Evolutionary conservation across 2,113 vertebrate species (phyloP).

Genomic region (Rynchops niger): DNA sequence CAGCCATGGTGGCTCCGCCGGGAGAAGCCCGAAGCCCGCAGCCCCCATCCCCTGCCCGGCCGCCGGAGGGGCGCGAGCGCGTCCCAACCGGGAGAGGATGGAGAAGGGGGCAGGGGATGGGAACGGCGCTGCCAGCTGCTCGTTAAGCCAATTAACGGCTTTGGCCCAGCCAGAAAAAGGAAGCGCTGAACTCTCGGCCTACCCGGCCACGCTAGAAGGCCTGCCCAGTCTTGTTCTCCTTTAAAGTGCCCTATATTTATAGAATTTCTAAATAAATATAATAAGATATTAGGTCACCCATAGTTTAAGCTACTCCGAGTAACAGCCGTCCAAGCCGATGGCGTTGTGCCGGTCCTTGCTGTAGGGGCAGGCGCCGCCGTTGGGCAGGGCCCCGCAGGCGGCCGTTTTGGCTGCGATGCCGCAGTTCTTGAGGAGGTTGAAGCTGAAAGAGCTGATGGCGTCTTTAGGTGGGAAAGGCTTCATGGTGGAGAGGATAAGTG

Average conservation of each 20-base stretch:
- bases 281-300: constrained; percentile 78
- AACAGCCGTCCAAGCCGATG: constrained; percentile 89
- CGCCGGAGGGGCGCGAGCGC: fast-evolving
- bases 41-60: background rate
- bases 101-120: background rate
- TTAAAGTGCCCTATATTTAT: constrained; percentile 84
- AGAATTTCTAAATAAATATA: constrained; percentile 85
- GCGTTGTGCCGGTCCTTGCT: constrained; percentile 79
- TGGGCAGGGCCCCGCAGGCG: constrained; percentile 80
- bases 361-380: constrained; percentile 77
- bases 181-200: constrained; percentile 7
- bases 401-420: constrained; percentile 83
- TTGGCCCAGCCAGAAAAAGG: background rate
- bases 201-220: background rate
- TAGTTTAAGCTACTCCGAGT: constrained; percentile 83
- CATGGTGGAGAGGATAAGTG: constrained; percentile 99
- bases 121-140: background rate
- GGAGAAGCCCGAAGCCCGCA: background rate
- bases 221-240: constrained; percentile 82
- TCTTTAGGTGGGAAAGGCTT: constrained; percentile 95
- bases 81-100: fast-evolving
- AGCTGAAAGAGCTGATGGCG: constrained; percentile 84
- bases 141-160: background rate
- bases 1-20: background rate
- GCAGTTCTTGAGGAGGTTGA: constrained; percentile 93